Base-by-base conservation (phyloP, 1,140 invertebrate species). In the Ooceraea biroi region DNA sequence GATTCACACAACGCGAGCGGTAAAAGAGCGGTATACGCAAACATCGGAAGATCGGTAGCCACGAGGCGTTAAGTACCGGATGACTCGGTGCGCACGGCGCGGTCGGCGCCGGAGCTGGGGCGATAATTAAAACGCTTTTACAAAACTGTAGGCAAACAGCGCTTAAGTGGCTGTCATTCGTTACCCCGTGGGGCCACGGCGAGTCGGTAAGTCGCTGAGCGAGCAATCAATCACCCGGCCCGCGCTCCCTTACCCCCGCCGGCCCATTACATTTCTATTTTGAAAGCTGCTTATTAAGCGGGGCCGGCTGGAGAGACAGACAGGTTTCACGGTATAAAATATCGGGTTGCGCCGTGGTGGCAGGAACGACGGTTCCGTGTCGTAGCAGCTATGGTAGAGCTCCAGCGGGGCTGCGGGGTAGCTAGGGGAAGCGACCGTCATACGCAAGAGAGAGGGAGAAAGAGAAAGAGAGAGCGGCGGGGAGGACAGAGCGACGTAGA, bases 241-340 rank as follows among this genome's bases (percentile, higher is more conserved):
- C 76, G 88, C 83, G 87, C 74, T 83, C 74, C 90, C 91, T 90
- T 89, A 30, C 63, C 88, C 85, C 88, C 88, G 86, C 91, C 91
- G 89, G 89, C 91, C 94, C 94, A 94, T 94, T 94, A 94, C 93
- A 93, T 94, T 94, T 94, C 94, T 94, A 94, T 94, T 94, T 94
- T 94, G 94, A 94, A 94, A 94, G 94, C 93, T 93, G 94, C 94
- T 94, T 94, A 94, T 94, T 94, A 94, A 94, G 93, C 94, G 91
- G 91, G 91, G 91, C 91, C 91, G 91, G 89, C 91, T 89, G 92
- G 90, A 90, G 91, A 94, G 94, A 94, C 92, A 92, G 94, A 93
- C 94, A 94, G 94, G 93, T 94, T 94, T 94, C 93, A 94, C 92
- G 93, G 93, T 93, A 94, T 93, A 94, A 94, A 94, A 94, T 94